Evolutionary conservation across 2,797 vertebrate genomes (phyloP).

Genomic region (Chelmon rostratus): DNA sequence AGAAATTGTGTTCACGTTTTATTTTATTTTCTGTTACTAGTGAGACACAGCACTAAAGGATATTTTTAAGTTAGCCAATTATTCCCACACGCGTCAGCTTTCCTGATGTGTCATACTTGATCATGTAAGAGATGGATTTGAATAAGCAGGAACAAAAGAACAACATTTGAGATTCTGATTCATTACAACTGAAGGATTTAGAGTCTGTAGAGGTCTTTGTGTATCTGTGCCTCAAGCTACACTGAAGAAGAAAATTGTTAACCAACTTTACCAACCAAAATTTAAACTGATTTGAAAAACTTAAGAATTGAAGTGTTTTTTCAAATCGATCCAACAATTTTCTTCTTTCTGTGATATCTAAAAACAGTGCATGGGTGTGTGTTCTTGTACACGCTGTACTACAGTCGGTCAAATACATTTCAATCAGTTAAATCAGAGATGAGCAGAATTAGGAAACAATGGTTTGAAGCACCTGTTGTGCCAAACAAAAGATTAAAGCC

Average conservation of each 20-base stretch:
- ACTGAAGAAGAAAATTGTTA: background rate
- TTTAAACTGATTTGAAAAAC: no score
- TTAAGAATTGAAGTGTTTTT: background rate
- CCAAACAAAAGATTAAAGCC: background rate
- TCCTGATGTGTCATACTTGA: slow-evolving; percentile 1
- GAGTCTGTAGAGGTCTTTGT: background rate
- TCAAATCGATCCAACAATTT: background rate
- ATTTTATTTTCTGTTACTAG: background rate
- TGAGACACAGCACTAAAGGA: background rate
- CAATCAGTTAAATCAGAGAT: background rate
- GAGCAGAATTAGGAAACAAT: background rate
- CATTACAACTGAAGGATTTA: background rate
- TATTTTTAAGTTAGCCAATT: background rate
- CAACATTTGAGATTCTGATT: background rate
- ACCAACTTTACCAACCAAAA: background rate
- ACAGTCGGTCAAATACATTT: background rate
- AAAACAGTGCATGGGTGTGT: no score
- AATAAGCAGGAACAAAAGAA: background rate
- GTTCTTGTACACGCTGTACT: background rate
- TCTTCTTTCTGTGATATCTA: background rate
- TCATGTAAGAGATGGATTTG: background rate
- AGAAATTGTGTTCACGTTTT: background rate
- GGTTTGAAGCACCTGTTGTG: background rate
- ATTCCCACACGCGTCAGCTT: background rate
- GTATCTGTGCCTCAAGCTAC: slow-evolving; percentile 4